Conservation (phyloP, 1,140 invertebrate genomes). For the Drosophila obscura region DNA sequence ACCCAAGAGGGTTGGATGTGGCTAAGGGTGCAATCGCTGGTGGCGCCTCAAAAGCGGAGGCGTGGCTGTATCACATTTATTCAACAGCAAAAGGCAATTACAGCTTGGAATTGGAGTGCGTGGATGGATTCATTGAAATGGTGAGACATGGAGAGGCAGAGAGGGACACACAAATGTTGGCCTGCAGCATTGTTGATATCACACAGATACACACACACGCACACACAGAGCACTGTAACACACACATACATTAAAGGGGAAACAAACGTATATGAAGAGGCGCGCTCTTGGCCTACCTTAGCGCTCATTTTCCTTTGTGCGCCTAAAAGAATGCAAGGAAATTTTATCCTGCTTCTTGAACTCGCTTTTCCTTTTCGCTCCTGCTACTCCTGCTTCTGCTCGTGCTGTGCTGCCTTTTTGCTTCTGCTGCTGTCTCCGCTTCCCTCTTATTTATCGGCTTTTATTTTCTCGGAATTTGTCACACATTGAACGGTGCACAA, state of each 20-base stretch:
- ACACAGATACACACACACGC: conserved; percentile 8
- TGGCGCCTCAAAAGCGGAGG: not conserved
- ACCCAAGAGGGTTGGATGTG: not conserved
- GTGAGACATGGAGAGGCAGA: too few relatives aligned
- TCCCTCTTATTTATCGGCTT: too few relatives aligned
- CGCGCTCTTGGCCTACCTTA: conserved; percentile 71
- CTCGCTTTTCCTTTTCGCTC: conserved; percentile 17
- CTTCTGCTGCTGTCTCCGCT: too few relatives aligned
- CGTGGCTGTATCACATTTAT: conserved; percentile 10
- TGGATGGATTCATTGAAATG: conserved; percentile 8
- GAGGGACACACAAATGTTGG: not conserved
- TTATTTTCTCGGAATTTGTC: too few relatives aligned
- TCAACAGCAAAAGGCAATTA: conserved; percentile 28
- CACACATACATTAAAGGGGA: conserved; percentile 15
- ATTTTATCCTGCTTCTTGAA: conserved; percentile 33
- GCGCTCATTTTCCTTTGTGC: conserved; percentile 80
- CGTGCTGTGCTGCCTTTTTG: too few relatives aligned
- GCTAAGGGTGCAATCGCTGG: not conserved
- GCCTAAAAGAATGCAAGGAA: conserved; percentile 70
- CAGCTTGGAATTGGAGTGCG: not conserved
- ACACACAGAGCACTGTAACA: conserved; percentile 10
- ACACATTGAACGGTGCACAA: too few relatives aligned
- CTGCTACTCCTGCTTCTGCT: too few relatives aligned
- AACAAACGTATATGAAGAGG: conserved; percentile 16
- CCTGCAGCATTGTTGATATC: conserved; percentile 49